Evolutionary conservation across 2,888 invertebrate species (phyloP).

Genomic region (Monochamus alternatus): DNA sequence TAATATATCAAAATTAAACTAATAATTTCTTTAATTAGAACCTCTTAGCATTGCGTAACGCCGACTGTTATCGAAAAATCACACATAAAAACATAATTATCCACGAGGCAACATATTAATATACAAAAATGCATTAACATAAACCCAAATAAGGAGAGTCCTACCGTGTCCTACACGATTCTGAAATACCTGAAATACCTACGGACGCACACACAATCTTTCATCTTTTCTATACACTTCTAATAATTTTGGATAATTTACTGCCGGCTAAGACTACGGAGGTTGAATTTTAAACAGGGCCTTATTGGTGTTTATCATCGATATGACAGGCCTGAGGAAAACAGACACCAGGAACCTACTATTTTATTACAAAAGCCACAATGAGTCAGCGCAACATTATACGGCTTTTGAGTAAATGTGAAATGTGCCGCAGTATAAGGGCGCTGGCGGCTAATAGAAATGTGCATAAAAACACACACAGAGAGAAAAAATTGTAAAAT

Average conservation of each 20-base stretch:
- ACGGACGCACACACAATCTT: slow-evolving; percentile 45
- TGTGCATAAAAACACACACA: too few species aligned
- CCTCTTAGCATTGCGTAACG: background rate
- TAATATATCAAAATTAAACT: background rate
- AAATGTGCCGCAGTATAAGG: background rate
- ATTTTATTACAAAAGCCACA: slow-evolving; percentile 47
- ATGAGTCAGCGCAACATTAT: slow-evolving; percentile 39
- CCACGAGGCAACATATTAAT: slow-evolving; percentile 7
- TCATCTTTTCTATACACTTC: slow-evolving; percentile 44
- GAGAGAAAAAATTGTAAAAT: too few species aligned
- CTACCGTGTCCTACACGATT: background rate
- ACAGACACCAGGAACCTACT: slow-evolving; percentile 43
- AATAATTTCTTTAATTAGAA: background rate
- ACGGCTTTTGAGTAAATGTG: background rate
- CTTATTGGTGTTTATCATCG: slow-evolving; percentile 17
- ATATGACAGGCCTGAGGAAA: slow-evolving; percentile 27
- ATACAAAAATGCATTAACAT: slow-evolving; percentile 42
- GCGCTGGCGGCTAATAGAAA: too few species aligned
- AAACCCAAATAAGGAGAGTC: slow-evolving; percentile 46
- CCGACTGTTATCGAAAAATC: background rate
- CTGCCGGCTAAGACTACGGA: slow-evolving; percentile 36
- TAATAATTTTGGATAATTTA: slow-evolving; percentile 50
- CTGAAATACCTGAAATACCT: slow-evolving; percentile 48
- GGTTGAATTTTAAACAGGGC: slow-evolving; percentile 41
- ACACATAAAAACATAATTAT: slow-evolving; percentile 23